Evolutionary conservation across 2,888 invertebrate genomes (phyloP), one percentile per base, ranked within the genome.

Genomic region (Trichogramma dendrolimi): DNA sequence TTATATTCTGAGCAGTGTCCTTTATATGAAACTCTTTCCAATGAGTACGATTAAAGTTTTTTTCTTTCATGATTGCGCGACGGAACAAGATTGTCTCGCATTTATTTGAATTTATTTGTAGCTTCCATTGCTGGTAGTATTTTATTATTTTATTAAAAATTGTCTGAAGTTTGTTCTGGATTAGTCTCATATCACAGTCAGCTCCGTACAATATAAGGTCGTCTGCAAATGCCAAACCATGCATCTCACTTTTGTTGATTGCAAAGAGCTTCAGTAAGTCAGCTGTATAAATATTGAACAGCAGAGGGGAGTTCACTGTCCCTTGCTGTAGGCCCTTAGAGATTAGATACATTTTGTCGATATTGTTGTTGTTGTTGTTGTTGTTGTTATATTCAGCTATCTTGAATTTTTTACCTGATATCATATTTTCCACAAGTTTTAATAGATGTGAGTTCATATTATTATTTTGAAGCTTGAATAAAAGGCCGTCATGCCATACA

Each of bases 211-310:
- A 42, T 1, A 58, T 55, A 8, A 56, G 11, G 27, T 63, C 63
- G 41, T 60, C 63, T 0, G 60, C 63, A 50, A 59, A 63, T 2
- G 53, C 39, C 10, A 60, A 39, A 8, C 43, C 41, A 4, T 46
- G 7, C 10, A 6, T 57, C 1, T 50, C 27, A 2, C 1, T 4
- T 6, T 10, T 50, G 47, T 67, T 67, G 1, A 67, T 1, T 4
- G 49, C 53, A 40, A 58, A 68, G 4, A 60, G 4, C 1, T 59
- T 61, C 0, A 66, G 57, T 0, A 69, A 6, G 4, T 67, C 66
- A 8, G 58, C 49, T 4, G 57, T 66, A 47, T 42, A 66, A 10
- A 70, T 67, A 27, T 66, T 67, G n/a, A 70, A 69, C 0, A 70
- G 44, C 1, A 61, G 50, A 0, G 67, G 67, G 0, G 66, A 55